Base-by-base conservation (phyloP, 2,113 vertebrate genomes). In the Colaptes auratus region DNA sequence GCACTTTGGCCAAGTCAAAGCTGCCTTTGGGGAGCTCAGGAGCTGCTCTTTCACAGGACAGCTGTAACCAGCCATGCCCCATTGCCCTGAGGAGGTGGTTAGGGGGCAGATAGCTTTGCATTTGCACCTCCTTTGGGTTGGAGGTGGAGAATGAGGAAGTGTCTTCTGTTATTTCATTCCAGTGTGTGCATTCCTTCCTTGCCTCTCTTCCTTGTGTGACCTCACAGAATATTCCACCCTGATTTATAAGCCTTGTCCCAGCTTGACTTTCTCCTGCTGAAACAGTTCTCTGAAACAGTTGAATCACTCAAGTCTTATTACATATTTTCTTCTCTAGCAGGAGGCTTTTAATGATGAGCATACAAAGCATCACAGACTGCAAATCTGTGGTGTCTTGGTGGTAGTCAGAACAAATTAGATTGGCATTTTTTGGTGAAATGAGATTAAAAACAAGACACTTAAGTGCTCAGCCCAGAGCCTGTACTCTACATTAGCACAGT, bases 401-500 rank as follows among this genome's bases (percentile, higher is more conserved):
- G 25, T 69, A 19, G n/a, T 58, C 17, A 65, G 36, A 88, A 80
- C 33, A 9, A 61, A 8, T 33, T 53, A 30, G 36, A 42, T 63
- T 77, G 28, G 6, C n/a, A 64, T 63, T 44, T 60, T 30, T 59
- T 59, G 23, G 15, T 48, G 48, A 27, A 89, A 58, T 8, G 28
- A 56, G 30, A 50, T 10, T 9, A 36, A 64, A 86, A 80, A 17
- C 21, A 65, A 33, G 52, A 59, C 35, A 44, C 31, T 31, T 56
- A n/a, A 85, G 69, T 15, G 44, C 33, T 10, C 9, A 56, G 7
- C 21, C 19, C 20, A 18, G 28, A 33, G 46, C 2, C 3, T 9
- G 0, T 5, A 2, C 31, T n/a, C 27, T 63, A 2, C 12, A 18
- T 18, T 31, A 15, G 28, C 28, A 73, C 4, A 1, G 11, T 33